A percentile compares a stretch with the other conserved stretches of the same genome.
phyloP scores from a whole-genome alignment of 1,140 invertebrate species.

The Octopus bimaculoides region DNA sequence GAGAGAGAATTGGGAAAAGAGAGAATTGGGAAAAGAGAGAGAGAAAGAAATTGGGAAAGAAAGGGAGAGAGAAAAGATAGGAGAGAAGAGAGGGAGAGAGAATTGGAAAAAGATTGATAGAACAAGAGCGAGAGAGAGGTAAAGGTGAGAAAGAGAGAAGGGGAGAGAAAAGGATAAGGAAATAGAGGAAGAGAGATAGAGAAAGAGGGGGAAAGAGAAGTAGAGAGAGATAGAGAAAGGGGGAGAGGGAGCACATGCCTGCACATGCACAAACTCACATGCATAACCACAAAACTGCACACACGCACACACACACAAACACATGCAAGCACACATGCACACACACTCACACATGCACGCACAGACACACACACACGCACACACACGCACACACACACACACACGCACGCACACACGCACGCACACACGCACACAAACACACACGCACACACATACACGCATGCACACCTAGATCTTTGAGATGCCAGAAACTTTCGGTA shows the following conservation, averaged over 20 bases:
- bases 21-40: too few relatives aligned
- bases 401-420: not conserved
- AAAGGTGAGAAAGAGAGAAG: too few relatives aligned
- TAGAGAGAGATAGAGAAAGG: not conserved
- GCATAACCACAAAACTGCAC: not conserved
- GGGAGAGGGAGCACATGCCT: not conserved
- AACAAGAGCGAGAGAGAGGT: too few relatives aligned
- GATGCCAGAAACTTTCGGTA: not conserved
- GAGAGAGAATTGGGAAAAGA: too few relatives aligned
- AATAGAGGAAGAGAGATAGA: too few relatives aligned
- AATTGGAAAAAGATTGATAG: too few relatives aligned
- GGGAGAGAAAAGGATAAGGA: too few relatives aligned
- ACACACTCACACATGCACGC: not conserved
- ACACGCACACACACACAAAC: not conserved
- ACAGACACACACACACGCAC: too few relatives aligned
- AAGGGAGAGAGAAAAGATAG: too few relatives aligned
- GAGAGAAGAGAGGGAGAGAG: too few relatives aligned
- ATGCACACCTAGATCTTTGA: not conserved
- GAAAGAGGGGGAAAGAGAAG: not conserved
- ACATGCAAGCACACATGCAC: not conserved
- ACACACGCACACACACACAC: not conserved
- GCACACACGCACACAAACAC: not conserved
- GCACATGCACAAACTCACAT: not conserved
- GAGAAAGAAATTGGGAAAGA: too few relatives aligned
- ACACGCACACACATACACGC: not conserved